These are phyloP conservation scores for Tipula unca DNA, from an alignment of 2,888 invertebrate genomes.

Conservation along the genomic window DNA sequence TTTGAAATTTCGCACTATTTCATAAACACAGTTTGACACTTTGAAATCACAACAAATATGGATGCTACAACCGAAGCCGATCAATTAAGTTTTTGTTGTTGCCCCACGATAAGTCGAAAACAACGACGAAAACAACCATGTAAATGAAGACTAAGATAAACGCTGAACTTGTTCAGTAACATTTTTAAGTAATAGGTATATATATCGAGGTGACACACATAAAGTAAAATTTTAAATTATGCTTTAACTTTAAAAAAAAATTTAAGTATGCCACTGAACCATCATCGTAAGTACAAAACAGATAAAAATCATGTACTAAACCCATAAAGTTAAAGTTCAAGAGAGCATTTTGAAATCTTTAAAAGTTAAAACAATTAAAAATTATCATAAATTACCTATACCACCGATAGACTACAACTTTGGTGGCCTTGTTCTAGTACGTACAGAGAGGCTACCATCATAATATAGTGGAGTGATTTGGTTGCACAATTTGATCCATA, in stretches of 20 bases:
- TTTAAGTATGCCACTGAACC: not conserved
- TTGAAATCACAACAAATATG: too few species aligned
- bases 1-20: too few species aligned
- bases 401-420: not conserved
- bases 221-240: too few species aligned
- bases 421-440: not conserved
- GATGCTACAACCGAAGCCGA: too few species aligned
- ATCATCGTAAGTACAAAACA: not conserved
- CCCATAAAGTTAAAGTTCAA: not conserved
- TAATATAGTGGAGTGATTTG: not conserved
- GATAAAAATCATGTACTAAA: not conserved
- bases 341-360: not conserved
- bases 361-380: not conserved
- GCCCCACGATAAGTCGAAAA: too few species aligned
- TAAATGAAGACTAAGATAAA: too few species aligned
- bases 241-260: not conserved
- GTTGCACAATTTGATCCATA: conserved; percentile 3
- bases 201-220: too few species aligned
- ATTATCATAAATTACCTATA: not conserved
- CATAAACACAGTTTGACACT: too few species aligned
- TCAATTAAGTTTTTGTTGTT: too few species aligned
- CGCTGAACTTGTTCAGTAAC: too few species aligned
- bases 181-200: too few species aligned
- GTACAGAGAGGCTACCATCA: not conserved
- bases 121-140: too few species aligned